phyloP scores from a whole-genome alignment of 2,888 invertebrate genomes.

The Drosophila lacicola region DNA sequence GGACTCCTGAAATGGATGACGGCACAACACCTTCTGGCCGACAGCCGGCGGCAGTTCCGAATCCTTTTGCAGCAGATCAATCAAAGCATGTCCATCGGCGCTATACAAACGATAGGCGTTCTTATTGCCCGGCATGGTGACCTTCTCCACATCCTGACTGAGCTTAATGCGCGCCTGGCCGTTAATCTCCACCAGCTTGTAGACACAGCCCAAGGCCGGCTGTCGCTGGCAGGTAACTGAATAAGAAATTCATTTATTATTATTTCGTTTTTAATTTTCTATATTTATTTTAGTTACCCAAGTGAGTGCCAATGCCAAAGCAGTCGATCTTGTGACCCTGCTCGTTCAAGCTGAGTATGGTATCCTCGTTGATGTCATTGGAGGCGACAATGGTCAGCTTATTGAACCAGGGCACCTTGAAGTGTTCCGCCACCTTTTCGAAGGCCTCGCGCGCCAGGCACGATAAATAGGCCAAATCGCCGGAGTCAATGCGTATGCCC shows the following conservation, averaged over 20 bases:
- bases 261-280: not conserved
- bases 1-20: conserved; percentile 98
- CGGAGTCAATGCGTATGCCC: conserved; percentile 98
- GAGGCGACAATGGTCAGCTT: conserved; percentile 96
- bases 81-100: conserved; percentile 94
- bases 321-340: conserved; percentile 98
- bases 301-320: conserved; percentile 99
- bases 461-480: conserved; percentile 98
- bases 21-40: conserved; percentile 94
- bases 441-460: conserved; percentile 94
- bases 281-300: conserved; percentile 86
- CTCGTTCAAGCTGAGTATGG: conserved; percentile 97
- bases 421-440: conserved; percentile 90
- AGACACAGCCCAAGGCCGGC: conserved; percentile 98
- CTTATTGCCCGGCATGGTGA: conserved; percentile 98
- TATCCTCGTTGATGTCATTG: conserved; percentile 99
- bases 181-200: conserved; percentile 98
- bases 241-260: not conserved
- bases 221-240: conserved; percentile 98
- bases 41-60: conserved; percentile 91
- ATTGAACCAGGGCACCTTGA: conserved; percentile 94
- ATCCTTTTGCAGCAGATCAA: conserved; percentile 94
- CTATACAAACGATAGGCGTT: conserved; percentile 90
- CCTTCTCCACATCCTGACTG: conserved; percentile 98
- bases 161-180: conserved; percentile 96